phyloP scores from a whole-genome alignment of 2,113 vertebrate genomes.

The Cairina moschata region DNA sequence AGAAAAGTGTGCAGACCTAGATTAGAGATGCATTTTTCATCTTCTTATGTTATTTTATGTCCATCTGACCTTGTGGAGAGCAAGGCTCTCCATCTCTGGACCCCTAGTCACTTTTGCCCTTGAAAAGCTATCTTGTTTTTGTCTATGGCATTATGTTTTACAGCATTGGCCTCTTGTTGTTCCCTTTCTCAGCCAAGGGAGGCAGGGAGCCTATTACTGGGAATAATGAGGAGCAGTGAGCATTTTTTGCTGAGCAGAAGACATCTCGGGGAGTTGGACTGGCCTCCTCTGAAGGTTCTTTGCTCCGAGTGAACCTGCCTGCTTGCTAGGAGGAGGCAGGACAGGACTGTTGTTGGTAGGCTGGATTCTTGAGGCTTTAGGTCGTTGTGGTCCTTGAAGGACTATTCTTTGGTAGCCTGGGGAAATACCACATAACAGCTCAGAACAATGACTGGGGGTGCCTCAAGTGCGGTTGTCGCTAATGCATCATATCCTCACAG shows the following conservation, averaged over 20 bases:
- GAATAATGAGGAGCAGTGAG: neutral
- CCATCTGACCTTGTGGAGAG: neutral
- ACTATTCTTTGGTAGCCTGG: neutral
- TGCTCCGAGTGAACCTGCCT: neutral
- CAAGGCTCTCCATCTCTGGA: neutral
- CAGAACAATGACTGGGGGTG: rapidly evolving
- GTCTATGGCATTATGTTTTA: neutral
- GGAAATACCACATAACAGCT: neutral
- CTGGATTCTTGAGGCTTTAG: neutral
- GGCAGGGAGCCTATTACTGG: neutral
- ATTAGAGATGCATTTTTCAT: rapidly evolving
- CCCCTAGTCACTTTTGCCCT: neutral
- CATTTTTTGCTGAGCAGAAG: neutral
- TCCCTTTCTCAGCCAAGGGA: neutral
- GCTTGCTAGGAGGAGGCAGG: neutral
- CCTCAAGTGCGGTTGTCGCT: neutral
- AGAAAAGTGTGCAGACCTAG: neutral
- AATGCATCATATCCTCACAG: neutral
- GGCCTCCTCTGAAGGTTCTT: neutral
- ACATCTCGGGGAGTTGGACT: neutral
- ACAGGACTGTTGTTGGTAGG: neutral
- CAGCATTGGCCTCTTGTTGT: neutral
- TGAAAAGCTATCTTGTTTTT: neutral
- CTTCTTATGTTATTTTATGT: neutral
- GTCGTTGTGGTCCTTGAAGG: rapidly evolving